phyloP scores from a whole-genome alignment of 2,797 vertebrate species.

The Coregonus suidteri region DNA sequence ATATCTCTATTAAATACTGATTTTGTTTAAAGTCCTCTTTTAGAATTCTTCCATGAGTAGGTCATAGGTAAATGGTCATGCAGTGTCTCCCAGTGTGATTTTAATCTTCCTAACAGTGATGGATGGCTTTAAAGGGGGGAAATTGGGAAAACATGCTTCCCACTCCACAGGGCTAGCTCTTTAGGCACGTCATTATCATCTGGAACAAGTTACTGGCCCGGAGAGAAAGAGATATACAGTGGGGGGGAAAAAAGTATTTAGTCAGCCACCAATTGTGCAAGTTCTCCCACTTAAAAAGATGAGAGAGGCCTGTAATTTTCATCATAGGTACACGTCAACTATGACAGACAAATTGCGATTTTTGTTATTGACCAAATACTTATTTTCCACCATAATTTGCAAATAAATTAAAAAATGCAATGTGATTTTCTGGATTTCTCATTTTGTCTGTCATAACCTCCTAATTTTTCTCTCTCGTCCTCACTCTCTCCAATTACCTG shows the following conservation, averaged over 20 bases:
- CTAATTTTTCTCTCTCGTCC: neutral
- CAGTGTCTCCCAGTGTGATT: neutral
- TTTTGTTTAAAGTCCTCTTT: neutral
- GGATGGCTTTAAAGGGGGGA: neutral
- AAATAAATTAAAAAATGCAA: too few relatives aligned
- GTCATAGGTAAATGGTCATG: constrained; percentile 12
- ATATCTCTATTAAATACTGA: neutral
- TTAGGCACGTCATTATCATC: neutral
- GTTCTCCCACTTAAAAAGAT: too few relatives aligned
- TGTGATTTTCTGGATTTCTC: too few relatives aligned
- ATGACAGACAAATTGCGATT: too few relatives aligned
- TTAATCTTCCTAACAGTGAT: constrained; percentile 8
- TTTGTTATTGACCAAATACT: too few relatives aligned
- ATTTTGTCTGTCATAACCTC: too few relatives aligned
- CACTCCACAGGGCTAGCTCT: neutral
- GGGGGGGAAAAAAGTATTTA: too few relatives aligned
- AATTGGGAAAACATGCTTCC: neutral
- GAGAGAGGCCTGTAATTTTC: too few relatives aligned
- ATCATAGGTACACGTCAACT: too few relatives aligned
- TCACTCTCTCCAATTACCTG: neutral
- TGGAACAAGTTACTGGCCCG: neutral
- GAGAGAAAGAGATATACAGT: neutral
- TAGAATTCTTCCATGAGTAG: constrained; percentile 6
- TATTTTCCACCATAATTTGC: too few relatives aligned
- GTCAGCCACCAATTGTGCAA: too few relatives aligned